phyloP scores from a whole-genome alignment of 2,888 invertebrate genomes.

The Halictus ligatus region DNA sequence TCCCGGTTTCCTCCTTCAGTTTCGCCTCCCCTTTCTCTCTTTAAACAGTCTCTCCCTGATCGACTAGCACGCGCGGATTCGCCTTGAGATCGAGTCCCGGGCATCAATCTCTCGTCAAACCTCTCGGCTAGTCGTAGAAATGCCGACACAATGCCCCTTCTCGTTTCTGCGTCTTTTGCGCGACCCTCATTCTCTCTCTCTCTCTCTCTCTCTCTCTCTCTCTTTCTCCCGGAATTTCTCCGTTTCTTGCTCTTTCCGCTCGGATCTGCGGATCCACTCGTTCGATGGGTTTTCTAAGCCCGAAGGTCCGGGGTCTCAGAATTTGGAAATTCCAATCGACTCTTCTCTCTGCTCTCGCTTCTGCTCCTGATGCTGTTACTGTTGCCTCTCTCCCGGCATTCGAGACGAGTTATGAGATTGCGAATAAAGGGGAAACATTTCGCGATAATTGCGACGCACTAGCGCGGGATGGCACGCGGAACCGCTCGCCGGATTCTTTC shows the following conservation, averaged over 20 bases:
- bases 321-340: constrained; percentile 12
- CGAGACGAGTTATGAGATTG: constrained; percentile 26
- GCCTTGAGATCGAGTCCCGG: constrained; percentile 68
- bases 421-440: constrained; percentile 21
- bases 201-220: background rate
- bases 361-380: background rate
- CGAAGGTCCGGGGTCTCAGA: background rate
- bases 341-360: background rate
- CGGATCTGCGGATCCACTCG: constrained; percentile 2
- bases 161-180: background rate
- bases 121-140: constrained; percentile 81
- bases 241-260: constrained; percentile 23
- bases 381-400: background rate
- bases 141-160: constrained; percentile 73
- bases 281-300: constrained; percentile 1
- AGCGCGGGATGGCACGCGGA: constrained; percentile 34
- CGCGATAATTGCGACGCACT: constrained; percentile 39
- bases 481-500: constrained; percentile 33
- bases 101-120: constrained; percentile 84
- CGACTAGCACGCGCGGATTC: constrained; percentile 69
- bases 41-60: constrained; percentile 21
- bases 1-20: constrained; percentile 18
- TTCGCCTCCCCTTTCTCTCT: background rate
- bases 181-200: background rate
- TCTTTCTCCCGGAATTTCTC: constrained; percentile 25